Conservation (phyloP, 2,888 invertebrate genomes). For the Drosophila prolongata region DNA sequence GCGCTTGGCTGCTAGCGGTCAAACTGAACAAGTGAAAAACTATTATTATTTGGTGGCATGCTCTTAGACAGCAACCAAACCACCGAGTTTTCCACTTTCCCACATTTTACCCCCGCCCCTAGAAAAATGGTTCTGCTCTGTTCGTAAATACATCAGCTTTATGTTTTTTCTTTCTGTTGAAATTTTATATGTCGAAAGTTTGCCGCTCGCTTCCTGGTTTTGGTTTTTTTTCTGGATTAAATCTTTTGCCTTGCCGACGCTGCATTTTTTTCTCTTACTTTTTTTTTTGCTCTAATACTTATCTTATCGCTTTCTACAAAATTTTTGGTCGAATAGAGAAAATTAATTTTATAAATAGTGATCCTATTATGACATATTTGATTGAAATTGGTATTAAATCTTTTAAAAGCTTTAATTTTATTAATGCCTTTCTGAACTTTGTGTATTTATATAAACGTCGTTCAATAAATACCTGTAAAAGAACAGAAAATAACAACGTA, state of each 20-base stretch:
- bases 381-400: no score
- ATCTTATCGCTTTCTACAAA: no score
- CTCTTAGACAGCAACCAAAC: constrained; percentile 34
- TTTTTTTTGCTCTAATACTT: no score
- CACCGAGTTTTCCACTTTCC: constrained; percentile 25
- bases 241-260: constrained; percentile 53
- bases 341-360: no score
- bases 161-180: constrained; percentile 46
- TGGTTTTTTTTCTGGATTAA: constrained; percentile 22
- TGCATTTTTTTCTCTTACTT: constrained; percentile 55
- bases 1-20: constrained; percentile 74
- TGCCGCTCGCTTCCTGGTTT: constrained; percentile 22
- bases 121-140: constrained; percentile 46
- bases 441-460: no score
- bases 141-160: constrained; percentile 80
- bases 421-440: no score
- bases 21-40: constrained; percentile 78
- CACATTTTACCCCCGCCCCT: constrained; percentile 3
- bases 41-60: constrained; percentile 77
- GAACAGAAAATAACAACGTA: no score
- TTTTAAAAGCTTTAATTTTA: no score
- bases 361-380: no score
- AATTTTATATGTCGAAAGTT: constrained; percentile 65
- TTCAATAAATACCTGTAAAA: no score
- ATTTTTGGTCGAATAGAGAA: no score